Evolutionary conservation across 2,113 vertebrate genomes (phyloP), one percentile per base, ranked within the genome.

Genomic region (Cebidichthys violaceus): DNA sequence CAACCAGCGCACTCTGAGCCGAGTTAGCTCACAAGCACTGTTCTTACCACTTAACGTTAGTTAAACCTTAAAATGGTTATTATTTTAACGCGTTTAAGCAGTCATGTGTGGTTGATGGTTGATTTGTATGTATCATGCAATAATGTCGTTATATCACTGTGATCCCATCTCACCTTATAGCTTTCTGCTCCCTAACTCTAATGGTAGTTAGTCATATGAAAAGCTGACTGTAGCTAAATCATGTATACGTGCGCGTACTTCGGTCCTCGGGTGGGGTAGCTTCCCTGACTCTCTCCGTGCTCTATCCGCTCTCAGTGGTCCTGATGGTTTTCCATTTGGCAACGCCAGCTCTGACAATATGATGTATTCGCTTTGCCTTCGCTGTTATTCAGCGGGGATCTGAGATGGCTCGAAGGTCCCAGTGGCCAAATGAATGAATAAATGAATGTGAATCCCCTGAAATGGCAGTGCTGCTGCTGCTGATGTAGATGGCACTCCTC

Each of bases 211-310:
- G 35, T 70, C n/a, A 17, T 13, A 2, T 15, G 22, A 60, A 84
- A 62, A 65, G 79, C 74, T 70, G 86, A 59, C 0, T 43, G 39
- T 9, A 1, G 79, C 72, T 37, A 33, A 55, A 29, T 20, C 17
- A 27, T 33, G 64, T 65, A 60, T 61, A 10, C 35, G 70, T 41
- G 77, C 35, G 37, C 9, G 57, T 31, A 79, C 35, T 17, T 57
- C 82, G 18, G 65, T 6, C 1, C 39, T 83, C 83, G 90, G 86
- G 83, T 88, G 88, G 90, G 89, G 91, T 91, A 83, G 59, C 81
- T n/a, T 43, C 60, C 18, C 70, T 35, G 57, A 14, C 31, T 52
- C 70, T 84, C 73, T 60, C 76, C 72, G 45, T 75, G 84, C 81
- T 37, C 60, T 31, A 1, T 0, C 64, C 37, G 13, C 61, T 3